phyloP scores from a whole-genome alignment of 53 echinoderm and acorn worm genomes.

The Paracentrotus lividus region DNA sequence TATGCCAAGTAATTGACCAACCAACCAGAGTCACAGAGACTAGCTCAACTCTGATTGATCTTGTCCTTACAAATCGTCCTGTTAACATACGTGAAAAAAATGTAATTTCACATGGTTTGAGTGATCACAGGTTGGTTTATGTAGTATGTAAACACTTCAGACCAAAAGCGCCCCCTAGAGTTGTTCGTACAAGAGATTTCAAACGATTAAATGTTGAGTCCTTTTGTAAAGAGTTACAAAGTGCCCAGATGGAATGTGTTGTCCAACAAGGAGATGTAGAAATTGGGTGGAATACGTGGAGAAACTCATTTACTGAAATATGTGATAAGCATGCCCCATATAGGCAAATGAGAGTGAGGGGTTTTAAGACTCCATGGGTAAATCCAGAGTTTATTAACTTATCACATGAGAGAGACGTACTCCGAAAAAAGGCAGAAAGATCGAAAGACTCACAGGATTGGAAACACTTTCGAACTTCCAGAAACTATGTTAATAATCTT shows the following conservation, averaged over 20 bases:
- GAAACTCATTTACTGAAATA: not conserved
- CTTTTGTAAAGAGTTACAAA: not conserved
- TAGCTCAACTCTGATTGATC: not conserved
- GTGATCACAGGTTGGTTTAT: conserved; percentile 1
- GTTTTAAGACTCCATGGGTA: not conserved
- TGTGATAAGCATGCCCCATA: not conserved
- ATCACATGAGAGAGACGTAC: too few species aligned
- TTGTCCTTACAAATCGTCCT: not conserved
- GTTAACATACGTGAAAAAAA: not conserved
- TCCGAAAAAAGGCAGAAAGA: too few species aligned
- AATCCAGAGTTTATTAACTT: too few species aligned
- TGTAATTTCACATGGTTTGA: not conserved
- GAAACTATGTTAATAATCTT: too few species aligned
- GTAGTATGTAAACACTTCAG: not conserved
- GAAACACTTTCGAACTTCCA: too few species aligned
- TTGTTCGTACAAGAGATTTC: not conserved
- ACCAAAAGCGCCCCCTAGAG: not conserved
- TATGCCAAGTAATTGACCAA: not conserved
- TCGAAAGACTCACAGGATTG: too few species aligned
- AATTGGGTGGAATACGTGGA: not conserved
- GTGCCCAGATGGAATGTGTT: not conserved
- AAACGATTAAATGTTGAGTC: not conserved
- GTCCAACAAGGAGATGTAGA: not conserved
- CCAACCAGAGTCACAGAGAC: not conserved
- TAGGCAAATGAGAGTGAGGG: not conserved